These are phyloP conservation scores for Pangasius sanitwongsei DNA, from an alignment of 2,797 vertebrate species.

Conservation along the genomic window DNA sequence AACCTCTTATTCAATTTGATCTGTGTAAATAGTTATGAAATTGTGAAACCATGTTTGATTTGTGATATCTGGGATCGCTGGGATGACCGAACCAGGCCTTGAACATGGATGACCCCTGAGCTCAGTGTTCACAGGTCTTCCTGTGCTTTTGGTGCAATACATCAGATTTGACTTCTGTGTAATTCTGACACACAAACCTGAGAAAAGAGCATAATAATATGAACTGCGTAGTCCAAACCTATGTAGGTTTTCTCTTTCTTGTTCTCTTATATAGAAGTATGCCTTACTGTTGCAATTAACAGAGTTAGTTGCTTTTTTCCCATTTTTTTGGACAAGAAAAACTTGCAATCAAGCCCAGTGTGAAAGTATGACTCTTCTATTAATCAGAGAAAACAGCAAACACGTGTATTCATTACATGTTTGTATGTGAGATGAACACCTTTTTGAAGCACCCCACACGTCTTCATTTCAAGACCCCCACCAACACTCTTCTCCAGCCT, in stretches of 20 bases:
- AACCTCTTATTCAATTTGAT: neutral
- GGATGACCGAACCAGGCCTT: no score
- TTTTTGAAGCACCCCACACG: constrained; percentile 47
- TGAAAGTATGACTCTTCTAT: constrained; percentile 43
- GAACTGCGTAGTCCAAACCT: neutral
- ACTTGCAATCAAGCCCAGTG: constrained; percentile 27
- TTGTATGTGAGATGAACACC: constrained; percentile 48
- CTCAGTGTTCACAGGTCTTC: neutral
- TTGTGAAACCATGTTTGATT: neutral
- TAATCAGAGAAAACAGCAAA: constrained; percentile 46
- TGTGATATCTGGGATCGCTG: neutral
- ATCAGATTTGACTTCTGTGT: neutral
- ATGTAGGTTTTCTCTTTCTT: neutral
- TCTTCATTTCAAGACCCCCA: constrained; percentile 53
- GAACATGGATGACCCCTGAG: neutral
- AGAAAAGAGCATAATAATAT: neutral
- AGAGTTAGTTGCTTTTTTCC: neutral
- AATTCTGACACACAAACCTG: neutral
- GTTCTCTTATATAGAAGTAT: neutral
- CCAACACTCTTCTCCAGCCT: constrained; percentile 59
- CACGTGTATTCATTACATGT: constrained; percentile 53
- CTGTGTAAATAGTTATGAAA: neutral
- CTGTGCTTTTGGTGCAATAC: neutral
- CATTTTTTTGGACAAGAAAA: constrained; percentile 4
- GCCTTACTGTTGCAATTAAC: neutral